Conservation (phyloP, 2,113 vertebrate species). For the Platycercus adscitus region DNA sequence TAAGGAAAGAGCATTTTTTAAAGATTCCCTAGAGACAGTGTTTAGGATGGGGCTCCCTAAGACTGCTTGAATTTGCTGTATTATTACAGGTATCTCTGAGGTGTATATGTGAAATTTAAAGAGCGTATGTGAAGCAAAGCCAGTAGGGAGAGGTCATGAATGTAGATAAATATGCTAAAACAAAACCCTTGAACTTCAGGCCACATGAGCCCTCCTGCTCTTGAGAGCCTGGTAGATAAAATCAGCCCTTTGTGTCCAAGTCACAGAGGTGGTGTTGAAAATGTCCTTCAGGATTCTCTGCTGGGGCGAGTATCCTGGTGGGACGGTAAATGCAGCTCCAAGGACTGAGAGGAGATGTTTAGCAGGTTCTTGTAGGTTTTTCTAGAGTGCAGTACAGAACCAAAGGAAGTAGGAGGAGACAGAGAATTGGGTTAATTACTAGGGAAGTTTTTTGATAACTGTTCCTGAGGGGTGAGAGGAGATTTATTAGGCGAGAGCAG, state of each 20-base stretch:
- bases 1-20: neutral
- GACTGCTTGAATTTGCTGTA: neutral
- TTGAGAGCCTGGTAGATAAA: neutral
- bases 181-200: neutral
- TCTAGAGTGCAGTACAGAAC: neutral
- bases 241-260: neutral
- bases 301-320: neutral
- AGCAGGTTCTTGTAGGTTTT: neutral
- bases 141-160: neutral
- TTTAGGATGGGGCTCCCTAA: neutral
- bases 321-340: neutral
- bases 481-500: neutral
- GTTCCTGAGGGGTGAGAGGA: neutral
- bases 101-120: neutral
- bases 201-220: neutral
- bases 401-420: neutral
- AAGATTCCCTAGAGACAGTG: neutral
- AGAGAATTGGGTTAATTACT: slow-evolving; percentile 4
- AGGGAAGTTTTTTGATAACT: neutral
- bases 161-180: neutral
- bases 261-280: neutral
- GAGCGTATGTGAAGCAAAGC: neutral
- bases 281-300: neutral
- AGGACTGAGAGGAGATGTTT: neutral
- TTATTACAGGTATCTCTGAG: neutral